Conservation (phyloP, 2,113 vertebrate species). For the Lynx canadensis region DNA sequence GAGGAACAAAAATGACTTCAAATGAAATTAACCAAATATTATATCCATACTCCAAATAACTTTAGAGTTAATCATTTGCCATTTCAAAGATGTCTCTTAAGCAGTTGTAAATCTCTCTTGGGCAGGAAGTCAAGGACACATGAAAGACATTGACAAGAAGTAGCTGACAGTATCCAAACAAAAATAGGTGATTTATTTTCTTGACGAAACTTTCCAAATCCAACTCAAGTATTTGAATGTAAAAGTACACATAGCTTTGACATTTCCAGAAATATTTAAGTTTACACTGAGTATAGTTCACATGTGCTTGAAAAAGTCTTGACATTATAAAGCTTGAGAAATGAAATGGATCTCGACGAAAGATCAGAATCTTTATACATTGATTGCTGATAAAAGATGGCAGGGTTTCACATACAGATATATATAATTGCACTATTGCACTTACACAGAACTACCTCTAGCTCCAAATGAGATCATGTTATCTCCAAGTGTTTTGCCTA, state of each 20-base stretch:
- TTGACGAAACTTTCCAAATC: constrained; percentile 30
- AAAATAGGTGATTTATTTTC: constrained; percentile 63
- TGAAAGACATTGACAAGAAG: constrained; percentile 57
- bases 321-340: constrained; percentile 52
- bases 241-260: constrained; percentile 29
- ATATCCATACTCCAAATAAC: constrained; percentile 58
- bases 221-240: not conserved
- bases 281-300: not conserved
- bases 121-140: constrained; percentile 62
- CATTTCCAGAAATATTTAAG: constrained; percentile 52
- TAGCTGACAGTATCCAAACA: constrained; percentile 44
- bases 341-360: constrained; percentile 43
- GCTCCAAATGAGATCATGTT: constrained; percentile 64
- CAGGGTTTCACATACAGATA: not conserved
- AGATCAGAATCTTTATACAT: constrained; percentile 32
- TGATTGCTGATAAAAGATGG: not conserved
- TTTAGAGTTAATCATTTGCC: constrained; percentile 68
- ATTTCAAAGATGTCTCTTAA: constrained; percentile 72
- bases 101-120: constrained; percentile 66
- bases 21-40: constrained; percentile 53
- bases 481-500: constrained; percentile 70
- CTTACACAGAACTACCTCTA: constrained; percentile 28
- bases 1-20: constrained; percentile 44
- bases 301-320: constrained; percentile 37
- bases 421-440: not conserved